Conservation (phyloP, 2,888 invertebrate species). For the Protonemura montana region DNA sequence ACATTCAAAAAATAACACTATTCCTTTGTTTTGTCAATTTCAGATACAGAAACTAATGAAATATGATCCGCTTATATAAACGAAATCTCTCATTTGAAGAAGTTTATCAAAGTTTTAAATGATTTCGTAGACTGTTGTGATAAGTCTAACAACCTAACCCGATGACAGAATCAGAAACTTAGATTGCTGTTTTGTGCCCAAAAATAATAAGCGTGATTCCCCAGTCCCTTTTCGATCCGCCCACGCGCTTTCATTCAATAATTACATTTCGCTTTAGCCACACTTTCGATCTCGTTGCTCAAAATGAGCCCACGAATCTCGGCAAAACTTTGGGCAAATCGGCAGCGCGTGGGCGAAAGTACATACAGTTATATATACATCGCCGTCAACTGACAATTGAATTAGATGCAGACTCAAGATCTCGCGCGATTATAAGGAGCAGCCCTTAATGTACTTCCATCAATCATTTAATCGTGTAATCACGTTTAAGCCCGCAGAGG, state of each 20-base stretch:
- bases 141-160: background rate
- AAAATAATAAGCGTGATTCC: background rate
- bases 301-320: background rate
- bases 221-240: background rate
- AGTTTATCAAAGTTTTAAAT: no score
- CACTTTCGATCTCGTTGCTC: background rate
- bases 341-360: background rate
- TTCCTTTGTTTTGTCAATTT: background rate
- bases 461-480: conserved; percentile 7
- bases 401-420: background rate
- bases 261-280: background rate
- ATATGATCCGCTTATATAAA: background rate
- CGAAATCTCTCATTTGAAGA: no score
- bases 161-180: background rate
- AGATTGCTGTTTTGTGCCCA: background rate
- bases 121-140: no score
- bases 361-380: background rate
- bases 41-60: background rate
- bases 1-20: background rate
- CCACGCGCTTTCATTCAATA: background rate
- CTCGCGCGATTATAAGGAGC: background rate
- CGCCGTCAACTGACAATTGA: background rate
- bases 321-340: background rate
- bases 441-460: background rate
- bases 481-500: background rate